phyloP scores from a whole-genome alignment of 2,888 invertebrate species.

The Papilio gigon region DNA sequence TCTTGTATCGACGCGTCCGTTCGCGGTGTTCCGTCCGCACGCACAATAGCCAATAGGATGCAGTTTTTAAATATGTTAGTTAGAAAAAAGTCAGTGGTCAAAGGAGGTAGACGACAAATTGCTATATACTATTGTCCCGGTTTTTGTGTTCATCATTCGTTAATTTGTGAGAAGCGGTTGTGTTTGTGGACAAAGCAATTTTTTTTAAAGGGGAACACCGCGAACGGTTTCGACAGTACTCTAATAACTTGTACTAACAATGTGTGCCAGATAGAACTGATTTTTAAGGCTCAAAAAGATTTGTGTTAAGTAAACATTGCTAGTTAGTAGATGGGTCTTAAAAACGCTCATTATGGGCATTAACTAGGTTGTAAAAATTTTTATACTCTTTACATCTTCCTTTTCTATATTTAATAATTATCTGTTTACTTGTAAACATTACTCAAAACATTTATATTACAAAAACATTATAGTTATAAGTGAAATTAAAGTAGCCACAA shows the following conservation, averaged over 20 bases:
- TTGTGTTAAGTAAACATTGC: not conserved
- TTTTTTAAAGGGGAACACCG: no score
- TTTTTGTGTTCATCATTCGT: no score
- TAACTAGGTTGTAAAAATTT: not conserved
- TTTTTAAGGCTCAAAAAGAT: constrained; percentile 13
- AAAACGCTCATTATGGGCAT: not conserved
- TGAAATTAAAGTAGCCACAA: constrained; percentile 2
- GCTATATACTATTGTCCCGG: no score
- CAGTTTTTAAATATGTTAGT: no score
- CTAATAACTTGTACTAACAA: not conserved
- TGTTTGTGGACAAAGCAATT: no score
- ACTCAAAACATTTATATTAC: not conserved
- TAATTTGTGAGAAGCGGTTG: not conserved
- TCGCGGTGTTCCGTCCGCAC: no score
- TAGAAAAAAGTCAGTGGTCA: no score
- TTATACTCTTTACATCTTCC: not conserved
- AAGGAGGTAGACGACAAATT: no score
- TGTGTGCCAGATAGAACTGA: constrained; percentile 10
- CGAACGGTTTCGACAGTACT: not conserved
- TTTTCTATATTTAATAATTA: constrained; percentile 8
- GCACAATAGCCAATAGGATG: no score
- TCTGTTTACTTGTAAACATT: not conserved
- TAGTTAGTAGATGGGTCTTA: not conserved
- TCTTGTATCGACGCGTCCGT: no score
- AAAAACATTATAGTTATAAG: constrained; percentile 9